phyloP scores from a whole-genome alignment of 1,140 invertebrate genomes.

The Polypedilum pembai region DNA sequence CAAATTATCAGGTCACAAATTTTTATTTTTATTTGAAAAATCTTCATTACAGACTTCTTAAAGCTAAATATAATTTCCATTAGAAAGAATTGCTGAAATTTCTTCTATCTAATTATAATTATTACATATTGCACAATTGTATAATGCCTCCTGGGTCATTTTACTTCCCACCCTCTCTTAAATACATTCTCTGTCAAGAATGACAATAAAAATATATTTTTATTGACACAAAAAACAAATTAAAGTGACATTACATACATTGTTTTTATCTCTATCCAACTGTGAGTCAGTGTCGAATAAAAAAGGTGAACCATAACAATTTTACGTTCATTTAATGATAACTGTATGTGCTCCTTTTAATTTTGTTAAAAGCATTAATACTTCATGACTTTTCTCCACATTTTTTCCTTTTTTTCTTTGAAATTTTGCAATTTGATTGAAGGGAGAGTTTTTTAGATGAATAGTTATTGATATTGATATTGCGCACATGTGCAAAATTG shows the following conservation, averaged over 20 bases:
- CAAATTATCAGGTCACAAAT: too few species aligned
- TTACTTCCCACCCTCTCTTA: neutral
- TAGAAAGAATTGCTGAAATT: too few species aligned
- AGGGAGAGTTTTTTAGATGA: neutral
- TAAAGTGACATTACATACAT: constrained; percentile 22
- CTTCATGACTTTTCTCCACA: neutral
- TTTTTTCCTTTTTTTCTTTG: neutral
- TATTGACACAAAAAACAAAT: constrained; percentile 13
- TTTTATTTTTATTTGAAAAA: too few species aligned
- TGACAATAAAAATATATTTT: constrained; percentile 26
- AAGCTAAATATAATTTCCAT: too few species aligned
- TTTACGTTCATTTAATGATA: neutral
- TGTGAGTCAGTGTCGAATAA: neutral
- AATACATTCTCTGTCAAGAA: neutral
- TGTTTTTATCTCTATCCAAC: neutral
- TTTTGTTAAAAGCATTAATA: constrained; percentile 6
- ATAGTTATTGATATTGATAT: neutral
- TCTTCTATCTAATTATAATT: constrained; percentile 13
- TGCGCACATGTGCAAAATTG: neutral
- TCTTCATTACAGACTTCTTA: too few species aligned
- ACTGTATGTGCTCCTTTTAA: neutral
- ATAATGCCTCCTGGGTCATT: constrained; percentile 8
- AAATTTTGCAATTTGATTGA: neutral
- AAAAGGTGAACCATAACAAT: constrained; percentile 17
- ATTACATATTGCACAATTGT: neutral